Base-by-base conservation (phyloP, 2,797 vertebrate species). In the Alauda arvensis region DNA sequence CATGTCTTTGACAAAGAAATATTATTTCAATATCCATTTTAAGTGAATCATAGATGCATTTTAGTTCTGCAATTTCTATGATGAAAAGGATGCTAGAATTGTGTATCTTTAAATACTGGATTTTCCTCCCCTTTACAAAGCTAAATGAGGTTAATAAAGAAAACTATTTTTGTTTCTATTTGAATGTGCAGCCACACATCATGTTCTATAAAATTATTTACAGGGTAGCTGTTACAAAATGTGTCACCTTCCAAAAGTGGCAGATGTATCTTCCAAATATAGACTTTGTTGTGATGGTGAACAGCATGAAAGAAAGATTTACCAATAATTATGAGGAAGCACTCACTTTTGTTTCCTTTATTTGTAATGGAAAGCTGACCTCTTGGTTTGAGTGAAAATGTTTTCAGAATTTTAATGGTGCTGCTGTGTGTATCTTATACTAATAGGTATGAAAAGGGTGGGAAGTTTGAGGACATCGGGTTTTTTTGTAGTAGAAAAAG, bases 211-310 rank as follows among this genome's bases (percentile, higher is more conserved):
- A 57, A 89, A 65, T 87, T 65, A 82, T 71, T 65, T 93, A 19
- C n/a, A 69, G 66, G 39, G 19, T 67, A 60, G 40, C 45, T 63
- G 51, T 70, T 87, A 61, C 3, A 57, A 89, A 89, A 83, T 63
- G 40, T 57, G 70, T 9, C 34, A 89, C 56, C 28, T 94, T 83
- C 86, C 81, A 89, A 77, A 91, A 77, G 71, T 69, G 52, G 42
- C 76, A 93, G 63, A 43, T 88, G 42, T 46, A 13, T 69, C 31
- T 83, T 61, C 86, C 86, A 88, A 89, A 85, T 90, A 76, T 6
- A 90, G 76, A 65, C 49, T 65, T 80, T 49, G 48, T 89, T 68
- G 40, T 66, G 72, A 25, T 65, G 25, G 11, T 56, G 67, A 76
- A 66, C 45, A 62, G 25, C 26, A 10, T 63, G 60, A 63, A 78